These are phyloP conservation scores for Melanophora roralis DNA, from an alignment of 2,888 invertebrate species.

Conservation along the genomic window DNA sequence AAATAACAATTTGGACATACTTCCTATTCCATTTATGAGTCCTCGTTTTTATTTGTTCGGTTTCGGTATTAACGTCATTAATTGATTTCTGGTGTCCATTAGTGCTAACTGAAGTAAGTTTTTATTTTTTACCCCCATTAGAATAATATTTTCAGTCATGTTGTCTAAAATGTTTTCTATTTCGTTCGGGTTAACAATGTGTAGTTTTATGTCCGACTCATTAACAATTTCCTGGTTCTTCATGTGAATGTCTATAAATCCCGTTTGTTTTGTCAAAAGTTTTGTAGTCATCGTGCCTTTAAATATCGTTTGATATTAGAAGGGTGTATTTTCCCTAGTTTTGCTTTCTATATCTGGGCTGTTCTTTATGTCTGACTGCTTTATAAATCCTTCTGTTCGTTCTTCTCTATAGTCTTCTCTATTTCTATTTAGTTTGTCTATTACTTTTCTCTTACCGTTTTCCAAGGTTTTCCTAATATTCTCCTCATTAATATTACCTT, in stretches of 20 bases:
- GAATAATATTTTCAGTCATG: conserved; percentile 36
- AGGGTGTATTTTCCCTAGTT: conserved; percentile 47
- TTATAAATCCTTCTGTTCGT: conserved; percentile 38
- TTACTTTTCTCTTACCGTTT: conserved; percentile 32
- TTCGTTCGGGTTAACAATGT: conserved; percentile 19
- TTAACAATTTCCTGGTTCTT: conserved; percentile 44
- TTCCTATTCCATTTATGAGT: conserved; percentile 47
- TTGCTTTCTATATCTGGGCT: conserved; percentile 53
- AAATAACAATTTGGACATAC: conserved; percentile 43
- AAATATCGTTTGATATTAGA: conserved; percentile 50
- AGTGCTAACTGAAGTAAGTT: too few species aligned
- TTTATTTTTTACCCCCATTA: conserved; percentile 19
- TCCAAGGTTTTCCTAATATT: conserved; percentile 43
- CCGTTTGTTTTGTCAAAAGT: conserved; percentile 37
- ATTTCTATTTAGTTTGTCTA: conserved; percentile 34
- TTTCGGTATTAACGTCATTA: conserved; percentile 38
- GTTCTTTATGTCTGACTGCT: conserved; percentile 49
- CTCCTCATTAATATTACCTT: background rate
- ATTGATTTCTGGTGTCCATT: conserved; percentile 31
- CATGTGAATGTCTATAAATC: conserved; percentile 46
- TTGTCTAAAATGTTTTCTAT: conserved; percentile 35
- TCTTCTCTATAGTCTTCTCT: conserved; percentile 24
- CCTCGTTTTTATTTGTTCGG: conserved; percentile 40
- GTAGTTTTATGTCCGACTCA: conserved; percentile 44
- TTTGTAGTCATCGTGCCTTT: background rate